These are phyloP conservation scores for Chironomus tentans DNA, from an alignment of 2,888 invertebrate genomes.

Conservation along the genomic window DNA sequence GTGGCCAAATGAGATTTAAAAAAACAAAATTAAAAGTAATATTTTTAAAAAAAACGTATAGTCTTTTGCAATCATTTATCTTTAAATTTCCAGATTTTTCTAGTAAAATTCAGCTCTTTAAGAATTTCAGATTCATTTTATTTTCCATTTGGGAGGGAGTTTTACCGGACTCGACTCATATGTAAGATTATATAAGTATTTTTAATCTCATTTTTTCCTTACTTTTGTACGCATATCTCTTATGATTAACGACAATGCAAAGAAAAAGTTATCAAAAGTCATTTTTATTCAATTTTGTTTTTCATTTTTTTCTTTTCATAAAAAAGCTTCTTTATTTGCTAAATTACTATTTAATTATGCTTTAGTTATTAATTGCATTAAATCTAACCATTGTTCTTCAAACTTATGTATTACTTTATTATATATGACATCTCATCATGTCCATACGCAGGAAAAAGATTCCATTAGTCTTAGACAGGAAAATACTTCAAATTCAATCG, in stretches of 20 bases:
- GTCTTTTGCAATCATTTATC: neutral
- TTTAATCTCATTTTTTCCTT: neutral
- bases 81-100: slow-evolving; percentile 7
- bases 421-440: neutral
- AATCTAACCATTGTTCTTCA: neutral
- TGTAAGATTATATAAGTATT: neutral
- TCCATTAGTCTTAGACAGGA: neutral
- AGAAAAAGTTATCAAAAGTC: slow-evolving; percentile 23
- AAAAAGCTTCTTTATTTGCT: neutral
- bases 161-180: neutral
- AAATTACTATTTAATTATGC: neutral
- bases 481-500: neutral
- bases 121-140: neutral
- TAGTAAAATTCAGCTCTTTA: neutral
- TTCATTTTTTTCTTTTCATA: neutral
- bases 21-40: too few species aligned
- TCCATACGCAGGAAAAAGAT: neutral
- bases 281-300: slow-evolving; percentile 1
- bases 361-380: neutral
- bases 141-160: neutral
- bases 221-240: slow-evolving; percentile 20
- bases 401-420: neutral
- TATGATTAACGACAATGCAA: slow-evolving; percentile 22
- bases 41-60: too few species aligned
- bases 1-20: too few species aligned